phyloP scores from a whole-genome alignment of 2,797 vertebrate genomes.

The Pogoniulus pusillus region DNA sequence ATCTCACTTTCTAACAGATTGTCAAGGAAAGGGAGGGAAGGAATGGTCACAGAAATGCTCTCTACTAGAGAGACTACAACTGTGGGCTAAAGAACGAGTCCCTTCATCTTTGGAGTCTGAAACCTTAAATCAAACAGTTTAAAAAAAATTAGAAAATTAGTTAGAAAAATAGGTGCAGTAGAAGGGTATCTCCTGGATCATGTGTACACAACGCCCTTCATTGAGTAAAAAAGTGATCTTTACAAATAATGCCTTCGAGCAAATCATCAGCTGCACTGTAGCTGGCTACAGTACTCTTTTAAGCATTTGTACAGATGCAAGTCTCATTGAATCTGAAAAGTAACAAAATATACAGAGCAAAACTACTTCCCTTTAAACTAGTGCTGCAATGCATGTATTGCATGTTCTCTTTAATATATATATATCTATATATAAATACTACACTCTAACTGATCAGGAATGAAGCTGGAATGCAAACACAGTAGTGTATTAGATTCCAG shows the following conservation, averaged over 20 bases:
- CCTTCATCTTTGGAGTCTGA: conserved; percentile 66
- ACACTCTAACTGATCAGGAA: conserved; percentile 78
- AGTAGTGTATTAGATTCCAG: conserved; percentile 39
- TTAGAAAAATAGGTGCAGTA: conserved; percentile 67
- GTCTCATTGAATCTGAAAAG: conserved; percentile 80
- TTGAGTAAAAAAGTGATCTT: conserved; percentile 79
- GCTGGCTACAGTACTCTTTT: conserved; percentile 48
- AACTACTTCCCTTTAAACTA: conserved; percentile 83
- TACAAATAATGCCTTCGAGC: conserved; percentile 78
- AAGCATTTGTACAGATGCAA: conserved; percentile 73
- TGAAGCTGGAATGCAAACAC: conserved; percentile 65
- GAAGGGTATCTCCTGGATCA: conserved; percentile 52
- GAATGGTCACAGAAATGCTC: conserved; percentile 39
- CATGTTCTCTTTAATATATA: conserved; percentile 49
- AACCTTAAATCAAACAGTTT: conserved; percentile 49
- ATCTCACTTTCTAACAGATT: conserved; percentile 34
- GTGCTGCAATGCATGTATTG: conserved; percentile 76
- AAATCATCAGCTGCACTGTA: conserved; percentile 54
- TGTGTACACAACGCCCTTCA: conserved; percentile 24
- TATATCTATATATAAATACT: conserved; percentile 85
- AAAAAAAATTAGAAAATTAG: conserved; percentile 66
- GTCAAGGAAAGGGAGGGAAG: background rate
- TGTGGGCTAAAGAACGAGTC: conserved; percentile 46
- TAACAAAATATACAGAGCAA: conserved; percentile 95
- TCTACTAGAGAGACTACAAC: conserved; percentile 55